Conservation (phyloP, 2,888 invertebrate genomes). For the Sclerodermus sp. region DNA sequence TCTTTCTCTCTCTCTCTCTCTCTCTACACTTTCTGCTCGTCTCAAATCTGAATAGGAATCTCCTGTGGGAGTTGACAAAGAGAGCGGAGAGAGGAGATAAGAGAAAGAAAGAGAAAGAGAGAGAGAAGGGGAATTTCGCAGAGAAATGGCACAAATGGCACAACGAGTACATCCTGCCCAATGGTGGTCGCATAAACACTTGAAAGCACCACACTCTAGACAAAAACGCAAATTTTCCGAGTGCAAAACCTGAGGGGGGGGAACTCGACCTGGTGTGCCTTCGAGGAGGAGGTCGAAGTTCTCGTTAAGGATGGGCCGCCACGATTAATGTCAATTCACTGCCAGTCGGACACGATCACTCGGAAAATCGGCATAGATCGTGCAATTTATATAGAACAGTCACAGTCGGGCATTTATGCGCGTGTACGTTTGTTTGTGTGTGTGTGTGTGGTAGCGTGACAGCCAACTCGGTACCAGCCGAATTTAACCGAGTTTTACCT, state of each 20-base stretch:
- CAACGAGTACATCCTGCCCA: slow-evolving; percentile 3
- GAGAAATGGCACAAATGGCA: neutral
- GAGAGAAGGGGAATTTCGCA: neutral
- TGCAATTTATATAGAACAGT: slow-evolving; percentile 35
- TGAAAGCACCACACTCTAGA: no score
- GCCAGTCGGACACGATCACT: slow-evolving; percentile 27
- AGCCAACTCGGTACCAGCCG: no score
- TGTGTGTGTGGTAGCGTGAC: no score
- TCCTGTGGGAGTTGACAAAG: no score
- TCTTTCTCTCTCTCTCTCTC: neutral
- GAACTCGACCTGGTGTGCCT: slow-evolving; percentile 16
- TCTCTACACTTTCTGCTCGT: no score
- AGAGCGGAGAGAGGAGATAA: no score
- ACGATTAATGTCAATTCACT: slow-evolving; percentile 34
- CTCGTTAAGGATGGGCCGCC: no score
- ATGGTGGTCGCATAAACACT: no score
- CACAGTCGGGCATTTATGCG: no score
- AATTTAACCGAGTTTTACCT: no score
- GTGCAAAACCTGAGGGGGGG: slow-evolving; percentile 31
- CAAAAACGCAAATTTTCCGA: slow-evolving; percentile 16
- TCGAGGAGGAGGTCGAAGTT: slow-evolving; percentile 16
- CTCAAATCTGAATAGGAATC: no score
- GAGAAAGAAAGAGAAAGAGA: neutral
- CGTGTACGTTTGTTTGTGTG: no score
- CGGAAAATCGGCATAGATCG: slow-evolving; percentile 37